Conservation (phyloP, 2,888 invertebrate species). For the Noctua pronuba region DNA sequence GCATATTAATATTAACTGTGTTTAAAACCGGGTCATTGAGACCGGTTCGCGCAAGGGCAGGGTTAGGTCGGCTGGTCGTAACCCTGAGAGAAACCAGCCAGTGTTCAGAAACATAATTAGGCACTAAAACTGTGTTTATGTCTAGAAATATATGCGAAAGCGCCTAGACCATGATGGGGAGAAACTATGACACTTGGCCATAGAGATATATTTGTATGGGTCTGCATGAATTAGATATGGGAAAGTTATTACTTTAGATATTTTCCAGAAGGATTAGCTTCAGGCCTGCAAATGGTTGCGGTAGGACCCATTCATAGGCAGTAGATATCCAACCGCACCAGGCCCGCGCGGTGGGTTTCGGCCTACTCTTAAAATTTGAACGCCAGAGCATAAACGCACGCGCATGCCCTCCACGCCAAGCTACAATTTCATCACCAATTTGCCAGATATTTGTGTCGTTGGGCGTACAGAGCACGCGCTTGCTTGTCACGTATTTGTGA, state of each 20-base stretch:
- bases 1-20: constrained; percentile 61
- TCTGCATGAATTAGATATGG: constrained; percentile 12
- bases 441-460: background rate
- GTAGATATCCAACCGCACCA: background rate
- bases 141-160: constrained; percentile 9
- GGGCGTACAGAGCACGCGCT: too few species aligned
- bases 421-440: too few species aligned
- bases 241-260: background rate
- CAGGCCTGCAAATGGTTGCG: background rate
- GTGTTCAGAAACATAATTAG: constrained; percentile 10
- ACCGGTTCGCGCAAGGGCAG: constrained; percentile 59
- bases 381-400: too few species aligned
- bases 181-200: constrained; percentile 27
- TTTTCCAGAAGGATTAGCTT: background rate
- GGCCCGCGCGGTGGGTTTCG: background rate
- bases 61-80: constrained; percentile 42
- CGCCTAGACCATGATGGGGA: constrained; percentile 44
- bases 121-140: constrained; percentile 41
- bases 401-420: too few species aligned
- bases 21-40: constrained; percentile 56
- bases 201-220: background rate
- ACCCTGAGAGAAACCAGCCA: constrained; percentile 56
- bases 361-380: background rate
- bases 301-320: too few species aligned
- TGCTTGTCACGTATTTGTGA: too few species aligned